These are phyloP conservation scores for Caenorhabditis sinica DNA, from an alignment of 2,888 invertebrate genomes.

Conservation along the genomic window DNA sequence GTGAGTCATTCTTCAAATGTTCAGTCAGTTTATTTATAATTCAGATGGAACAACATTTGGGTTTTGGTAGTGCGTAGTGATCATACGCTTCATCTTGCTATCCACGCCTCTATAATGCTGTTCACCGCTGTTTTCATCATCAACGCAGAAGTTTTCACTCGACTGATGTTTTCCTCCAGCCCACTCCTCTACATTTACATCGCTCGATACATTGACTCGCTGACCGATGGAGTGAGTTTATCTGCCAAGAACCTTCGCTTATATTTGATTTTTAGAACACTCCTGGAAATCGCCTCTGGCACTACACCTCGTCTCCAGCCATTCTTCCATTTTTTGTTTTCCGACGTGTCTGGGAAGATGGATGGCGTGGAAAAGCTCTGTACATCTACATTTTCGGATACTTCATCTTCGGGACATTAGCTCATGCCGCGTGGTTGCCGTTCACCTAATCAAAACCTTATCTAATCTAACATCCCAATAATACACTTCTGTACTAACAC, in stretches of 20 bases:
- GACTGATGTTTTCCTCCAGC: slow-evolving; percentile 79
- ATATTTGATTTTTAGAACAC: slow-evolving; percentile 21
- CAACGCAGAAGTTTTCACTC: slow-evolving; percentile 78
- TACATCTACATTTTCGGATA: slow-evolving; percentile 76
- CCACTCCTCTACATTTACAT: slow-evolving; percentile 78
- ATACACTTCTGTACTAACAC: background rate
- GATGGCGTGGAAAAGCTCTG: slow-evolving; percentile 47
- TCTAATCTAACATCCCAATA: background rate
- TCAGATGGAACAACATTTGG: slow-evolving; percentile 61
- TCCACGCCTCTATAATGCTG: slow-evolving; percentile 73
- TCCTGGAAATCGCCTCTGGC: slow-evolving; percentile 55
- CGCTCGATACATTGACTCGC: slow-evolving; percentile 71
- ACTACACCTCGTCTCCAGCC: slow-evolving; percentile 42
- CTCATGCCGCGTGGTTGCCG: slow-evolving; percentile 80
- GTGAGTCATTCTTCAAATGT: slow-evolving; percentile 22
- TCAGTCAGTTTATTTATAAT: background rate
- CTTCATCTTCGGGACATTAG: slow-evolving; percentile 76
- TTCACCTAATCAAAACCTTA: slow-evolving; percentile 69
- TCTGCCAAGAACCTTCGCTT: background rate
- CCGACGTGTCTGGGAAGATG: slow-evolving; percentile 48
- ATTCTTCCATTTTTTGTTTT: slow-evolving; percentile 50
- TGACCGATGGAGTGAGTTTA: slow-evolving; percentile 67
- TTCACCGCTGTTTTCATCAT: slow-evolving; percentile 73
- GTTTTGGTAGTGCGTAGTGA: slow-evolving; percentile 49
- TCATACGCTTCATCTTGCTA: slow-evolving; percentile 70